Conservation (phyloP, 2,888 invertebrate species). For the Suillia variegata region DNA sequence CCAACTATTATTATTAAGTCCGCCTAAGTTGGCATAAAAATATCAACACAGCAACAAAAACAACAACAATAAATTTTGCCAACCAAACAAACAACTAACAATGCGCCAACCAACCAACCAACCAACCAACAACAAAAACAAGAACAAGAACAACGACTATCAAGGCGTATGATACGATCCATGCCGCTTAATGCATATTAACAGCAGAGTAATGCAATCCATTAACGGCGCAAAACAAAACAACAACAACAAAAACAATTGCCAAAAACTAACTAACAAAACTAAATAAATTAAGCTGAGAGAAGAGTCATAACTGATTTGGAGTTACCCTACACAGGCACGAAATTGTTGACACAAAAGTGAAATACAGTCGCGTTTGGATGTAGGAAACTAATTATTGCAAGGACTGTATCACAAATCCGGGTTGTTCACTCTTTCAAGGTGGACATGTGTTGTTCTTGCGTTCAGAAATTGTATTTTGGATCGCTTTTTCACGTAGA, state of each 20-base stretch:
- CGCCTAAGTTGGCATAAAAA: constrained; percentile 9
- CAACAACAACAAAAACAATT: neutral
- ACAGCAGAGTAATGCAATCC: constrained; percentile 3
- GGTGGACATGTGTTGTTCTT: too few relatives aligned
- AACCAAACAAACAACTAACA: constrained; percentile 1
- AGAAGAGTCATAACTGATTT: too few relatives aligned
- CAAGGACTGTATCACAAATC: too few relatives aligned
- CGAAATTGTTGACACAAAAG: too few relatives aligned
- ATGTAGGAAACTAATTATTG: too few relatives aligned
- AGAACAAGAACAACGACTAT: neutral
- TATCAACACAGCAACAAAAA: neutral
- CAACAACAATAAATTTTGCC: neutral
- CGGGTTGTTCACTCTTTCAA: too few relatives aligned
- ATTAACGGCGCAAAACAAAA: neutral
- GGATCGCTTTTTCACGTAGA: too few relatives aligned
- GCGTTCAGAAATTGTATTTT: too few relatives aligned
- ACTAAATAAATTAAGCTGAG: neutral
- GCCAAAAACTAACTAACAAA: neutral
- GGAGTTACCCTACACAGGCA: too few relatives aligned
- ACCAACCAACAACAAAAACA: neutral
- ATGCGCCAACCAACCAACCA: constrained; percentile 4
- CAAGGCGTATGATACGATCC: neutral
- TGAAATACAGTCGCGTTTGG: too few relatives aligned
- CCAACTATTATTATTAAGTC: constrained; percentile 9
- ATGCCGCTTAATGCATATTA: constrained; percentile 1